Conservation (phyloP, 2,888 invertebrate species). For the Xestia xanthographa region DNA sequence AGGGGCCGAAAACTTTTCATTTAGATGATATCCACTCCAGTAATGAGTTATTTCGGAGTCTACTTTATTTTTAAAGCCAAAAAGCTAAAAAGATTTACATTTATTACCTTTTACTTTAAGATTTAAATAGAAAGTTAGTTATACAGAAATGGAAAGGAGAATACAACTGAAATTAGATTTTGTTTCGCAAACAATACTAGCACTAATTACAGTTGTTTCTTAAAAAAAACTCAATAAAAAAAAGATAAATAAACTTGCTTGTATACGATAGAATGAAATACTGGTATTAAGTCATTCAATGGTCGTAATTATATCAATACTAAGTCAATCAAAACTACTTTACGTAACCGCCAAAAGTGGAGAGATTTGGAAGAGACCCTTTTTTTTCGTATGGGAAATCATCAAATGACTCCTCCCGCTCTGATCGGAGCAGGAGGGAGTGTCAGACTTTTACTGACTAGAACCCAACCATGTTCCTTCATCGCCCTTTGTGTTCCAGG, state of each 20-base stretch:
- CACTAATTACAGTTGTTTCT: slow-evolving; percentile 1
- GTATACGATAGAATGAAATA: neutral
- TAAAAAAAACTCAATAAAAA: neutral
- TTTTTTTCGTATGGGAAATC: too few species aligned
- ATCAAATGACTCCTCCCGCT: too few species aligned
- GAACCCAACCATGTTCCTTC: too few species aligned
- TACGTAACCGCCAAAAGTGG: too few species aligned
- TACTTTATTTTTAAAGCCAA: slow-evolving; percentile 52
- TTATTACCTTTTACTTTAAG: slow-evolving; percentile 40
- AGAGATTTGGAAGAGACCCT: neutral
- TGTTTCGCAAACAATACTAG: slow-evolving; percentile 1
- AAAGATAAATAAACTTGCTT: neutral
- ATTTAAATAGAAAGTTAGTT: slow-evolving; percentile 25
- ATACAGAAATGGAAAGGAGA: slow-evolving; percentile 16
- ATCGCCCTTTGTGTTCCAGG: too few species aligned
- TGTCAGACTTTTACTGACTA: too few species aligned
- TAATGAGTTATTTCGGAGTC: slow-evolving; percentile 61
- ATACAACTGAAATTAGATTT: slow-evolving; percentile 21
- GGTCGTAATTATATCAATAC: too few species aligned
- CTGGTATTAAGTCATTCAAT: neutral
- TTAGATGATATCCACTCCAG: slow-evolving; percentile 62
- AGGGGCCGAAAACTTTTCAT: slow-evolving; percentile 62
- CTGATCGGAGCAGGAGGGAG: too few species aligned
- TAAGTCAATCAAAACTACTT: too few species aligned
- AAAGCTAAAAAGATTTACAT: slow-evolving; percentile 59